phyloP scores from a whole-genome alignment of 2,888 invertebrate species.

The Drosophila kokeensis region DNA sequence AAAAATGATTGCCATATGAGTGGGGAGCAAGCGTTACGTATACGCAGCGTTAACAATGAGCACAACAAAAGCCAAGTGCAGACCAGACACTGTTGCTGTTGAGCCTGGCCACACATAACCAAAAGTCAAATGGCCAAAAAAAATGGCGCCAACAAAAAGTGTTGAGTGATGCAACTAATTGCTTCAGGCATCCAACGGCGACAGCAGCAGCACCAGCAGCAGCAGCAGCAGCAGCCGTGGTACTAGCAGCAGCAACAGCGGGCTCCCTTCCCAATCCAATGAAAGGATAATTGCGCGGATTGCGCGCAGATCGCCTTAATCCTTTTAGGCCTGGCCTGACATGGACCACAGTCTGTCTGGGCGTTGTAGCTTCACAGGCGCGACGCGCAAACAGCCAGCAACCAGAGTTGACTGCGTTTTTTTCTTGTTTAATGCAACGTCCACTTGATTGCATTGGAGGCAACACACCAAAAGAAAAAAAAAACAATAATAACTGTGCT shows the following conservation, averaged over 20 bases:
- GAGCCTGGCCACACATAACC: slow-evolving; percentile 56
- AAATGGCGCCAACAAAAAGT: slow-evolving; percentile 38
- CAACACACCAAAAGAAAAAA: slow-evolving; percentile 10
- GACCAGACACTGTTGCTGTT: slow-evolving; percentile 6
- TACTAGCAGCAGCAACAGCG: slow-evolving; percentile 13
- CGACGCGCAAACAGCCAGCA: slow-evolving; percentile 45
- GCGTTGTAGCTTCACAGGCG: slow-evolving; percentile 43
- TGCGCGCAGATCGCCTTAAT: slow-evolving; percentile 82
- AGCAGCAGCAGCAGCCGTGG: slow-evolving; percentile 3
- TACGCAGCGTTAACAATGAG: slow-evolving; percentile 70
- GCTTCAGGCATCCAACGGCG: slow-evolving; percentile 59
- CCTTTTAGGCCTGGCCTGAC: slow-evolving; percentile 73
- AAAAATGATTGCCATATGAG: slow-evolving; percentile 70
- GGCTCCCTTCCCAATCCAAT: slow-evolving; percentile 53
- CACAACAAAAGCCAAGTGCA: slow-evolving; percentile 42
- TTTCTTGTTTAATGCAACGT: slow-evolving; percentile 59
- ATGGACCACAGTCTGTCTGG: slow-evolving; percentile 27
- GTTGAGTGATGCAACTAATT: slow-evolving; percentile 81
- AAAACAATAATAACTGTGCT: slow-evolving; percentile 21
- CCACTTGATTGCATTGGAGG: slow-evolving; percentile 77
- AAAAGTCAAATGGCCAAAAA: slow-evolving; percentile 73
- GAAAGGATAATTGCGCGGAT: slow-evolving; percentile 81
- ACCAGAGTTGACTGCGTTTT: slow-evolving; percentile 29
- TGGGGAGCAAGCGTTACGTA: slow-evolving; percentile 65
- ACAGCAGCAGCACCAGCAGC: slow-evolving; percentile 26